Percentiles rank a stretch among this genome's conserved stretches.
These are phyloP conservation scores for Oncorhynchus nerka DNA, from an alignment of 2,113 vertebrate genomes.

Conservation along the genomic window DNA sequence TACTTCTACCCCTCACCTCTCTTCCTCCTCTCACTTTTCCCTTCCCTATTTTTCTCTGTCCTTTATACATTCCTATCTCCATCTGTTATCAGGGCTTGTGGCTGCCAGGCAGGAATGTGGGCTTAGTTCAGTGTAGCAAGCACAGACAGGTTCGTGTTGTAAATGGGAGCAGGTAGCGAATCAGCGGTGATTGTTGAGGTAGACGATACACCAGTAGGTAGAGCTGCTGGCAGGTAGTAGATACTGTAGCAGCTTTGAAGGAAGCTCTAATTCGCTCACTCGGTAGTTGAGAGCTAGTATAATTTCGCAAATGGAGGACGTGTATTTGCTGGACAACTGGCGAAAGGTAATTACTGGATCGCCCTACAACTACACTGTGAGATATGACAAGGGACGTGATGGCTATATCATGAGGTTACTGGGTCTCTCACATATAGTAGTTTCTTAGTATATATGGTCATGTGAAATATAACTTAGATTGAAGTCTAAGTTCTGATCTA, in stretches of 20 bases:
- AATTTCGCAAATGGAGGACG: conserved; percentile 55
- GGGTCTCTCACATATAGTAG: no score
- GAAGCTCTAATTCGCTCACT: conserved; percentile 1
- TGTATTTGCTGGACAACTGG: conserved; percentile 57
- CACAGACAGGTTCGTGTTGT: conserved; percentile 68
- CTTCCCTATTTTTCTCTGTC: not conserved
- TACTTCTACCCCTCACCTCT: conserved; percentile 15
- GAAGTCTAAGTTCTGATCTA: no score
- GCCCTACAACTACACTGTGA: no score
- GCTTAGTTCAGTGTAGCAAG: conserved; percentile 62
- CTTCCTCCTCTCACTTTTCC: not conserved
- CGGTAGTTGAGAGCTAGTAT: conserved; percentile 8
- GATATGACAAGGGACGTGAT: no score
- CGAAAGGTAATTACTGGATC: conserved; percentile 55
- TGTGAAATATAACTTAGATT: no score
- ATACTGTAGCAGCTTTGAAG: not conserved
- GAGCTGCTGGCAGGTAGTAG: not conserved
- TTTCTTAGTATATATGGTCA: no score
- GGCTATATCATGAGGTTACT: no score
- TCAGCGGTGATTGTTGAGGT: conserved; percentile 15
- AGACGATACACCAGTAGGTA: conserved; percentile 23
- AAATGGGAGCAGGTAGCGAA: conserved; percentile 37
- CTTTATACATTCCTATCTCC: conserved; percentile 18
- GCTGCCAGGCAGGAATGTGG: conserved; percentile 69
- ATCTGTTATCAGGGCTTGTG: conserved; percentile 52